Conservation (phyloP, 1,140 invertebrate genomes). For the Drosophila quadrilineata region DNA sequence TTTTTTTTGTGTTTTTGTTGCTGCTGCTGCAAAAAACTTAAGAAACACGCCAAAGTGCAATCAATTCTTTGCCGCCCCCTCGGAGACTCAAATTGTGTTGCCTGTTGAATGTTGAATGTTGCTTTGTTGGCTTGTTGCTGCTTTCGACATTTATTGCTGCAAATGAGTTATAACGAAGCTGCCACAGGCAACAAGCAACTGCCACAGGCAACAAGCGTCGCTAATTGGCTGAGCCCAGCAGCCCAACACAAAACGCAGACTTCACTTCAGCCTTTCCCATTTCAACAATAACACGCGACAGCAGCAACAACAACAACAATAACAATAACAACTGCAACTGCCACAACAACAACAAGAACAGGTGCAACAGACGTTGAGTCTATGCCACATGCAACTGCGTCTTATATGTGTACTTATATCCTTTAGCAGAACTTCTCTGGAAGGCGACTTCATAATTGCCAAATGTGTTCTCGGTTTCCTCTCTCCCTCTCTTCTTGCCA, state of each 20-base stretch:
- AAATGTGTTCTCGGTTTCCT: too few species aligned
- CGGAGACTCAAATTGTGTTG: slow-evolving; percentile 3
- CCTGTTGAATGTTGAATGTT: slow-evolving; percentile 9
- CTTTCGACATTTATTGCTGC: slow-evolving; percentile 42
- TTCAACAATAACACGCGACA: slow-evolving; percentile 46
- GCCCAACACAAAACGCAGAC: slow-evolving; percentile 8
- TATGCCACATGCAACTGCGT: slow-evolving; percentile 9
- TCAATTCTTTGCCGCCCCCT: slow-evolving; percentile 28
- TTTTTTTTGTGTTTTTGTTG: background rate
- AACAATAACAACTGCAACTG: background rate
- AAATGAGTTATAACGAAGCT: slow-evolving; percentile 44
- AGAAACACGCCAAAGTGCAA: slow-evolving; percentile 45
- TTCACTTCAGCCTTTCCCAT: slow-evolving; percentile 19
- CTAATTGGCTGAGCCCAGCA: slow-evolving; percentile 30
- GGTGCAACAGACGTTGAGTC: slow-evolving; percentile 35
- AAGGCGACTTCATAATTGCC: slow-evolving; percentile 54
- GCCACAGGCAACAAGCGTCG: slow-evolving; percentile 15
- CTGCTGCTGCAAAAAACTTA: slow-evolving; percentile 10
- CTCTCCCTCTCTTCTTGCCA: too few species aligned
- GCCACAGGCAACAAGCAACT: slow-evolving; percentile 8
- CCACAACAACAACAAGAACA: slow-evolving; percentile 30
- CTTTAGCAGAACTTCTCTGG: slow-evolving; percentile 16
- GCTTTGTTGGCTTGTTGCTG: slow-evolving; percentile 7
- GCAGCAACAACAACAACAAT: slow-evolving; percentile 9
- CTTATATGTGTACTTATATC: too few species aligned